Evolutionary conservation across 2,113 vertebrate species (phyloP).

Genomic region (Heliornis fulica): DNA sequence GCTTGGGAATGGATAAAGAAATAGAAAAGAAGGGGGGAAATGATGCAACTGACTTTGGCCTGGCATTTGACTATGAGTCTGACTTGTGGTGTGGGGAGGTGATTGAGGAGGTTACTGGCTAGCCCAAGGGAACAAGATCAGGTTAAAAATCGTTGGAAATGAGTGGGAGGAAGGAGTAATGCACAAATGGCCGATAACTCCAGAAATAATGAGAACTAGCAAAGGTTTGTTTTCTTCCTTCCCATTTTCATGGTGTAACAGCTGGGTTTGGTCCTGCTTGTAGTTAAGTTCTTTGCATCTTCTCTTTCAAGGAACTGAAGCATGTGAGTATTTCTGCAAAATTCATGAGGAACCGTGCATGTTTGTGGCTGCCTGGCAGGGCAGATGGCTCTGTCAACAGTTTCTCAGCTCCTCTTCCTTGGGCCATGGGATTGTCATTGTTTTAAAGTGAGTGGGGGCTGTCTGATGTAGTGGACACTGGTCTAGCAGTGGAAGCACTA

Average conservation of each 20-base stretch:
- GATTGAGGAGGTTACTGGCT: neutral
- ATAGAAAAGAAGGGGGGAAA: constrained; percentile 9
- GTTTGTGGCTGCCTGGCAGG: neutral
- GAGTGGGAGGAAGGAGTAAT: neutral
- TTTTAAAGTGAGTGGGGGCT: neutral
- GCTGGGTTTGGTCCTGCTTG: neutral
- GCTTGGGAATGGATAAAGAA: neutral
- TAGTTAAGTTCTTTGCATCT: neutral
- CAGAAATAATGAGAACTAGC: neutral
- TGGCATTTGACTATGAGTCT: neutral
- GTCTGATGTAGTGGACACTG: neutral
- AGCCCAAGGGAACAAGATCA: neutral
- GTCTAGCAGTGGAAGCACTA: neutral
- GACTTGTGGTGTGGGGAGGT: neutral
- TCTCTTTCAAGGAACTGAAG: neutral
- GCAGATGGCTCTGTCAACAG: neutral
- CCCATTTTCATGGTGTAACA: neutral
- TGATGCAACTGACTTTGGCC: neutral
- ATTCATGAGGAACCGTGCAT: neutral
- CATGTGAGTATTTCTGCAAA: neutral
- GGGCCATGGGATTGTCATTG: neutral
- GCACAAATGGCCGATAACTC: neutral
- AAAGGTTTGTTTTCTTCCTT: neutral
- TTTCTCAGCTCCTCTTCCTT: neutral
- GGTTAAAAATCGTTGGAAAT: neutral